Conservation (phyloP, 2,888 invertebrate species). For the Disparrhopalites patrizii region DNA sequence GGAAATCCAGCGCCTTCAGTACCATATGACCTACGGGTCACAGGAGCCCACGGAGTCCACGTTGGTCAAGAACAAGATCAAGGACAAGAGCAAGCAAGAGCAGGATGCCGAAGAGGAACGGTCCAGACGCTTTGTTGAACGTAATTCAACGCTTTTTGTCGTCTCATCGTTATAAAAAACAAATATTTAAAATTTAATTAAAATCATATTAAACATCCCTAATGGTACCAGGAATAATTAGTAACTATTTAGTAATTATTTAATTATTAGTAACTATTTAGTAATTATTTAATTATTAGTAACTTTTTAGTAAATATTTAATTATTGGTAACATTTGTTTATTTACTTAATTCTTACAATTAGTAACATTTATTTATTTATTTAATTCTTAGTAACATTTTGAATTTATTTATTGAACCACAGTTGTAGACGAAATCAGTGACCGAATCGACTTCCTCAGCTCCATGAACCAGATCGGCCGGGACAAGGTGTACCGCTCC, state of each 20-base stretch:
- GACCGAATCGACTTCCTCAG: conserved; percentile 23
- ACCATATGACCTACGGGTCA: conserved; percentile 42
- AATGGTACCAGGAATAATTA: not conserved
- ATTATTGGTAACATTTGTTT: not conserved
- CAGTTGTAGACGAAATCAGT: conserved; percentile 25
- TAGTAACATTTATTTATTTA: not conserved
- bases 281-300: not conserved
- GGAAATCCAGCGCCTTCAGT: conserved; percentile 38
- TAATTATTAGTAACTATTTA: not conserved
- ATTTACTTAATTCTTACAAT: not conserved
- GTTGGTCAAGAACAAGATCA: conserved; percentile 7
- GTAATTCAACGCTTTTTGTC: no score
- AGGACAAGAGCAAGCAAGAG: conserved; percentile 10
- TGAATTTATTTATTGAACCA: not conserved
- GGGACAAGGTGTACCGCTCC: conserved; percentile 23
- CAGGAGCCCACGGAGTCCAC: conserved; percentile 20
- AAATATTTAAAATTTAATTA: not conserved
- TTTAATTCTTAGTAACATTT: not conserved
- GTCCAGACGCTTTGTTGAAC: conserved; percentile 28
- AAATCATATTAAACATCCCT: not conserved
- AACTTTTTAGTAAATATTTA: no score
- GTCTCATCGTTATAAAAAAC: no score
- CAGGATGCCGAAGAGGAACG: conserved; percentile 27
- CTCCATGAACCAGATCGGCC: conserved; percentile 21
- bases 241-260: no score